A percentile compares a stretch with the other conserved stretches of the same genome.
Conservation (phyloP, 2,113 vertebrate genomes). For the Brachionichthys hirsutus region DNA sequence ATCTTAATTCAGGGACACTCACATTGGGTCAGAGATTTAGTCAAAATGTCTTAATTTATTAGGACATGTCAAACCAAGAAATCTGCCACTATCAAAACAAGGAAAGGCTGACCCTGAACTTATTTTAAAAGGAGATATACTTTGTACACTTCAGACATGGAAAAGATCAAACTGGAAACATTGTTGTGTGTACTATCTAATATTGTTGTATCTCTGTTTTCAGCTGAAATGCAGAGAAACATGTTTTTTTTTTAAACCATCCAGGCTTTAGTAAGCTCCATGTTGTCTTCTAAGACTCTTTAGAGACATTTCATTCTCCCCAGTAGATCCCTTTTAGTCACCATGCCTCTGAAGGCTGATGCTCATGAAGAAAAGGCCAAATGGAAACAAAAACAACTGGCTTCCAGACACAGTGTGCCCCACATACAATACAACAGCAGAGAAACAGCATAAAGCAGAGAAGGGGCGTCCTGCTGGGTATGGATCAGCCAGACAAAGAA, state of each 20-base stretch:
- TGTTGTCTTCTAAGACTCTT: constrained; percentile 31
- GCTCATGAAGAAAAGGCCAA: constrained; percentile 30
- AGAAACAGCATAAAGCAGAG: constrained; percentile 40
- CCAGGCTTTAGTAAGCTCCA: too few relatives aligned
- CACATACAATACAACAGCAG: constrained; percentile 18
- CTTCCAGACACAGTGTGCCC: constrained; percentile 20
- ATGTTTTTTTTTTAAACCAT: too few relatives aligned
- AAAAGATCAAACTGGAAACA: constrained; percentile 2
- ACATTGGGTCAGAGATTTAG: too few relatives aligned
- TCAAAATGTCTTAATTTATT: too few relatives aligned
- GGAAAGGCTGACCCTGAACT: background rate
- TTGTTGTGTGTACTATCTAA: constrained; percentile 11
- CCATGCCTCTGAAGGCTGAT: constrained; percentile 35
- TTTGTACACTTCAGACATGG: constrained; percentile 10
- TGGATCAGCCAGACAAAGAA: constrained; percentile 20
- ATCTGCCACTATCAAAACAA: too few relatives aligned
- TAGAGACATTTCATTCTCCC: constrained; percentile 40
- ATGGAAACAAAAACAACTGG: constrained; percentile 48
- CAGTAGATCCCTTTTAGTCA: constrained; percentile 39
- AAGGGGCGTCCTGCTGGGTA: constrained; percentile 46
- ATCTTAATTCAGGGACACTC: too few relatives aligned
- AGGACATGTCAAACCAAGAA: too few relatives aligned
- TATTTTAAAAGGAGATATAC: background rate
- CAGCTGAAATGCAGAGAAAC: too few relatives aligned
- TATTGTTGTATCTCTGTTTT: constrained; percentile 12